These are phyloP conservation scores for Hylomyscus alleni DNA, from an alignment of 2,797 vertebrate genomes.

Conservation along the genomic window DNA sequence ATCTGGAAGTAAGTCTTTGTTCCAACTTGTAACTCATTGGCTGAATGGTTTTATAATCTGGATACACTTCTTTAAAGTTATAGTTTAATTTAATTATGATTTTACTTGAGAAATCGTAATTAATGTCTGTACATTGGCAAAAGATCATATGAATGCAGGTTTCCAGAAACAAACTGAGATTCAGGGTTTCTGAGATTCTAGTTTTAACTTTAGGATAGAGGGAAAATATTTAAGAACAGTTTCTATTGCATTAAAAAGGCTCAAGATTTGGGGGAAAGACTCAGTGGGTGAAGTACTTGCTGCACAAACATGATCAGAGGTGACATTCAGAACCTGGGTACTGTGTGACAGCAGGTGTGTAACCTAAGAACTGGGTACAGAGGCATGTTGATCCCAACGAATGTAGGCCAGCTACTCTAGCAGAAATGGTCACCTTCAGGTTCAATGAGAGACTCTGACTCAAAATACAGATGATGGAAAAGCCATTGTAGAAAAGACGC, in stretches of 20 bases:
- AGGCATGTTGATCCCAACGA: too few relatives aligned
- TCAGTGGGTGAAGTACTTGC: too few relatives aligned
- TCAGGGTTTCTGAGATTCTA: background rate
- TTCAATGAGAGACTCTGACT: background rate
- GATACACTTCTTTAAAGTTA: background rate
- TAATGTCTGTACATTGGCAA: background rate
- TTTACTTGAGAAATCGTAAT: conserved; percentile 12
- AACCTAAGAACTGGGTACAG: background rate
- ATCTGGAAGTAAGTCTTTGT: conserved; percentile 15
- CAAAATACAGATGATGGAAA: background rate
- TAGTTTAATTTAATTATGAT: conserved; percentile 31
- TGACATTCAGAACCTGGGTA: background rate
- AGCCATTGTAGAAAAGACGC: background rate
- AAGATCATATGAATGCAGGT: background rate
- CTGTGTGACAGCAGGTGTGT: too few relatives aligned
- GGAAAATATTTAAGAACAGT: conserved; percentile 26
- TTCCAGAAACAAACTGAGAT: conserved; percentile 50
- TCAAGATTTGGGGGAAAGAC: background rate
- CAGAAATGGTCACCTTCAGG: background rate
- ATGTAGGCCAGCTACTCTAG: background rate
- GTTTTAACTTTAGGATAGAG: background rate
- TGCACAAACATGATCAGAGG: background rate
- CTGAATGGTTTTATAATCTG: conserved; percentile 34
- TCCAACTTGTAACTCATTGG: conserved; percentile 52
- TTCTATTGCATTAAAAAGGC: background rate